Evolutionary conservation across 2,113 vertebrate species (phyloP).

Genomic region (Orthonyx spaldingii): DNA sequence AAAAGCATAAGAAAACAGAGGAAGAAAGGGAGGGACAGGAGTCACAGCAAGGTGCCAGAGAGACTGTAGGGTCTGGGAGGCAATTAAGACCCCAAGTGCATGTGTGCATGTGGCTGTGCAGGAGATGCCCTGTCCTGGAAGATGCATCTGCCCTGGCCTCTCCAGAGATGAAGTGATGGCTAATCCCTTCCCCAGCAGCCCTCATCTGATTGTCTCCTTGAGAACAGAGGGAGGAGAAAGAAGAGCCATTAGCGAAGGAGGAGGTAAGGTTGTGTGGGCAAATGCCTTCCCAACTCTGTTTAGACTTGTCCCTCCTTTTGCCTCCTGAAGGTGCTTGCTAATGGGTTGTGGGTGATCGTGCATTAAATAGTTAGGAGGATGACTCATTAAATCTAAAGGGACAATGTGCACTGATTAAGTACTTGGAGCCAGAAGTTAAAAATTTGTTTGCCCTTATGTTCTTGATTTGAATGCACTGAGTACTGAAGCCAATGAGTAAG

Average conservation of each 20-base stretch:
- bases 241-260: background rate
- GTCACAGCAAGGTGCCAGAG: background rate
- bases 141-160: background rate
- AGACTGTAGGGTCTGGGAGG: background rate
- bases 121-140: background rate
- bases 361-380: background rate
- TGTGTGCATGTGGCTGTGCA: background rate
- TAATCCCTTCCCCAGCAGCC: background rate
- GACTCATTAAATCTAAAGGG: background rate
- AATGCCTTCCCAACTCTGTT: background rate
- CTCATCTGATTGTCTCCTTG: background rate
- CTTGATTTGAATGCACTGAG: background rate
- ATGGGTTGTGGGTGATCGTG: background rate
- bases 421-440: background rate
- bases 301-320: background rate
- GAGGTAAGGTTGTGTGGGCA: background rate
- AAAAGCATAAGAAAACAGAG: background rate
- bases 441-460: background rate
- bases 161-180: accelerated
- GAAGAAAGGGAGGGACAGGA: background rate
- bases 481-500: background rate
- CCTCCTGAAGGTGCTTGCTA: background rate
- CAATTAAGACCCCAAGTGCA: background rate
- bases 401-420: background rate
- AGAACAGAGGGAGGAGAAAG: background rate